Conservation (phyloP, 1,140 invertebrate species). For the Apis laboriosa region DNA sequence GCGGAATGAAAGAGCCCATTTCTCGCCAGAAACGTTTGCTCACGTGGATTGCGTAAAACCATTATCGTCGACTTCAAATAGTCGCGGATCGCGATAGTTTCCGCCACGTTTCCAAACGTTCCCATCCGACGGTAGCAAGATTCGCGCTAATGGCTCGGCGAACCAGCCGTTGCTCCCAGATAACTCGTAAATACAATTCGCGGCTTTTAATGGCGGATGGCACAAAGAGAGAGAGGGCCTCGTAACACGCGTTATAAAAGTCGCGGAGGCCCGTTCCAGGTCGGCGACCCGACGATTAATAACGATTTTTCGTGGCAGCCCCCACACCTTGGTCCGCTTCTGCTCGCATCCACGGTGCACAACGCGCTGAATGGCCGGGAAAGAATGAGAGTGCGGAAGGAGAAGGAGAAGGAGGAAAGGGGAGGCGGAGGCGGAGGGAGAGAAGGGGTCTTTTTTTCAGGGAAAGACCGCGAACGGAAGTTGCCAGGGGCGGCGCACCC, state of each 20-base stretch:
- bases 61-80: conserved; percentile 36
- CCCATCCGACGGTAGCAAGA: background rate
- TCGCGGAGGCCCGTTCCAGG: conserved; percentile 40
- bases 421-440: background rate
- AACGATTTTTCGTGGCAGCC: conserved; percentile 64
- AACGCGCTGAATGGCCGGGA: conserved; percentile 37
- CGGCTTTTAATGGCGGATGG: conserved; percentile 47
- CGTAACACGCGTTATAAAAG: conserved; percentile 10
- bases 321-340: conserved; percentile 21
- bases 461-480: conserved; percentile 56
- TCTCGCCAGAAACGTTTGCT: conserved; percentile 4
- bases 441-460: conserved; percentile 44
- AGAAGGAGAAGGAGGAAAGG: background rate
- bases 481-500: conserved; percentile 61
- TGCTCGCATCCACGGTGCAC: conserved; percentile 40
- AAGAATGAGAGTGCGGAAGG: conserved; percentile 36
- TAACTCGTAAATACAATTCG: conserved; percentile 64
- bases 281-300: conserved; percentile 64
- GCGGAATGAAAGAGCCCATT: background rate
- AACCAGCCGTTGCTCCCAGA: conserved; percentile 31
- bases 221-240: no score
- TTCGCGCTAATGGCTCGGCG: conserved; percentile 53
- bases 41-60: conserved; percentile 31
- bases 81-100: conserved; percentile 27
- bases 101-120: conserved; percentile 21